Percentiles rank a stretch among this genome's conserved stretches.
Evolutionary conservation across 2,888 invertebrate genomes (phyloP).

Genomic region (Podabrus alpinus): DNA sequence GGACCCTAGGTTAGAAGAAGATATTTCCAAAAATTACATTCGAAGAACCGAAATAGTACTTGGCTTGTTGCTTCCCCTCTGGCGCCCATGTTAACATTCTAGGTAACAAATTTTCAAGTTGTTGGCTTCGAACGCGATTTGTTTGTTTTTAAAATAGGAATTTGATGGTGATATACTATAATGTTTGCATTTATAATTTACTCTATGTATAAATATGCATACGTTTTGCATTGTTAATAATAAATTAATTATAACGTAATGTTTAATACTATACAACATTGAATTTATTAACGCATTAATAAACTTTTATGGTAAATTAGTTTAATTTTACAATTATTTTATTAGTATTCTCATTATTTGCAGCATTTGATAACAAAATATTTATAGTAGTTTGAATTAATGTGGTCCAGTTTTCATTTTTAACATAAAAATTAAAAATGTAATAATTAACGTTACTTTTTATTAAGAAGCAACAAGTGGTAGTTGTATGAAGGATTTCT

Average conservation of each 20-base stretch:
- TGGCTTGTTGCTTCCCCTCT: background rate
- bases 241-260: background rate
- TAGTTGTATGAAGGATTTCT: background rate
- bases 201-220: background rate
- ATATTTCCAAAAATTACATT: background rate
- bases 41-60: background rate
- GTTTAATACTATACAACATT: background rate
- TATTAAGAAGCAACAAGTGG: background rate
- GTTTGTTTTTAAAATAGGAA: background rate
- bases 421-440: background rate
- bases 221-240: background rate
- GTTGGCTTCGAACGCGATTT: background rate
- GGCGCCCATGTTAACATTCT: background rate
- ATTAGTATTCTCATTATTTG: background rate
- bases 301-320: background rate
- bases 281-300: background rate
- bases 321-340: background rate
- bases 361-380: background rate
- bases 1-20: too few species aligned
- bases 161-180: background rate
- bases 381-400: background rate
- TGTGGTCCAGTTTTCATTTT: background rate
- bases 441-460: background rate
- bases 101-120: background rate
- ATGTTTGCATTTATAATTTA: background rate